phyloP scores from a whole-genome alignment of 2,797 vertebrate genomes.

The Acanthurus tractus region DNA sequence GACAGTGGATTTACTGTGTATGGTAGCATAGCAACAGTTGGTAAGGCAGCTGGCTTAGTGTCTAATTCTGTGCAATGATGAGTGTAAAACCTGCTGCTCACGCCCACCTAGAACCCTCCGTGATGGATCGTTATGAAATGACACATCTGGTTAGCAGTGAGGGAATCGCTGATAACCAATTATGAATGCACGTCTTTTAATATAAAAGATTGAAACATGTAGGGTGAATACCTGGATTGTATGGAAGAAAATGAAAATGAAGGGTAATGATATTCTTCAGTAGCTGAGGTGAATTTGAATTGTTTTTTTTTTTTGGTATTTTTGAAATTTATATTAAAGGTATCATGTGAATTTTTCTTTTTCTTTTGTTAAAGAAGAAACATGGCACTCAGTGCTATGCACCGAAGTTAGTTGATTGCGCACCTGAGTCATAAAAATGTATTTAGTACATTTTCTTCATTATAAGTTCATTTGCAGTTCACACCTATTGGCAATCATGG shows the following conservation, averaged over 20 bases:
- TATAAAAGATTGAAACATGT: too few relatives aligned
- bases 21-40: constrained; percentile 37
- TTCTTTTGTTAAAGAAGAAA: not conserved
- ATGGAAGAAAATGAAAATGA: not conserved
- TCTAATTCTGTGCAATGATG: not conserved
- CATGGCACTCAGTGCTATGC: not conserved
- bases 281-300: not conserved
- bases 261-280: not conserved
- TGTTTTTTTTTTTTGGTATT: not conserved
- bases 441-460: not conserved
- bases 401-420: not conserved
- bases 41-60: not conserved
- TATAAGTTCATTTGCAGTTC: too few relatives aligned
- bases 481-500: too few relatives aligned
- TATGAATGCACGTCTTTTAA: not conserved
- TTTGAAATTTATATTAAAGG: not conserved
- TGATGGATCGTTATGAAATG: constrained; percentile 4
- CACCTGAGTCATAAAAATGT: too few relatives aligned
- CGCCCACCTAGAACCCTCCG: not conserved
- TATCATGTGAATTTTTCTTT: not conserved
- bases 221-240: not conserved
- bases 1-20: constrained; percentile 7
- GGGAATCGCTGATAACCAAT: not conserved
- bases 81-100: not conserved
- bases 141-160: not conserved